Conservation (phyloP, 2,797 vertebrate genomes). For the Gymnoscopelus braueri region DNA sequence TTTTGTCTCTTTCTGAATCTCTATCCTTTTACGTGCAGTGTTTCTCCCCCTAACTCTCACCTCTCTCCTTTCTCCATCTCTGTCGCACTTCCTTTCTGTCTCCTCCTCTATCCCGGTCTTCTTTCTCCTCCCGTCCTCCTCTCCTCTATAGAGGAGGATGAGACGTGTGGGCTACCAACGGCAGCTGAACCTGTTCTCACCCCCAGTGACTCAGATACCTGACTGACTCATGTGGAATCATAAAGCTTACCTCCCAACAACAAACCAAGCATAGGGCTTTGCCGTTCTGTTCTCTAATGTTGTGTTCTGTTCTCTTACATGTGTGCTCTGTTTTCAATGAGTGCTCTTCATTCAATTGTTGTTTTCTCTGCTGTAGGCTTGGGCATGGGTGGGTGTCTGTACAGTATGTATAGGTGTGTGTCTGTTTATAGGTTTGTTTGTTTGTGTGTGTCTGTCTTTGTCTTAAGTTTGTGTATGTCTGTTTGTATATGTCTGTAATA, state of each 20-base stretch:
- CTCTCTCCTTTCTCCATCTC: conserved; percentile 17
- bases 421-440: conserved; percentile 35
- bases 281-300: conserved; percentile 12
- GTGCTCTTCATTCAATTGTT: conserved; percentile 9
- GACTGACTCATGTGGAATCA: conserved; percentile 31
- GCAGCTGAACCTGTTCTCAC: conserved; percentile 33
- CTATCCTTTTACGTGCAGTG: conserved; percentile 46
- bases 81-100: conserved; percentile 7
- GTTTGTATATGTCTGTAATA: too few relatives aligned
- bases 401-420: neutral
- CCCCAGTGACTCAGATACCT: conserved; percentile 42
- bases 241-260: neutral
- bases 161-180: conserved; percentile 24
- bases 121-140: neutral
- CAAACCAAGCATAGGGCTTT: conserved; percentile 17
- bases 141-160: conserved; percentile 30
- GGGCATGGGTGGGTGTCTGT: neutral
- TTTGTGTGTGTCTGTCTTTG: too few relatives aligned
- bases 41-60: conserved; percentile 28
- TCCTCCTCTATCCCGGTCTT: neutral
- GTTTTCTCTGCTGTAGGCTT: neutral
- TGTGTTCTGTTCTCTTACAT: neutral
- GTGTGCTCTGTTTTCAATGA: neutral
- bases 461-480: too few relatives aligned
- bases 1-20: conserved; percentile 41